Base-by-base conservation (phyloP, 2,888 invertebrate genomes). In the Hesperia comma region DNA sequence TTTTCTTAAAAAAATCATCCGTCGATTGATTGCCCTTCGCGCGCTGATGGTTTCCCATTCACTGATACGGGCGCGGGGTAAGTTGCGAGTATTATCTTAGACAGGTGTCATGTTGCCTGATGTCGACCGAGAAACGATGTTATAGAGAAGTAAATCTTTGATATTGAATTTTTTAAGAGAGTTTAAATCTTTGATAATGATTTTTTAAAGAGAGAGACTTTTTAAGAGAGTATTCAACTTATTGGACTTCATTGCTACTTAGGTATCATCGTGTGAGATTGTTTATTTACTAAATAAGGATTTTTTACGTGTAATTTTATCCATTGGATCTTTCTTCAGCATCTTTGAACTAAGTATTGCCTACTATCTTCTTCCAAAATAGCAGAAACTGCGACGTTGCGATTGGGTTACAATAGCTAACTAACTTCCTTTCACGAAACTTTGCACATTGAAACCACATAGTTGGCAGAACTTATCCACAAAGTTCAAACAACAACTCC, bases 11-110 rank as follows among this genome's bases (percentile, higher is more conserved):
- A n/a, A 57, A 41, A 57, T 57, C 41, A 21, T 7, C 40, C 26
- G n/a, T 21, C 41, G 40, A 57, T 57, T 41, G 21, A 19, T 57
- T 33, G 8, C 55, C 41, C 57, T 19, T 57, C 57, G 19, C 40
- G 41, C 21, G 41, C 10, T 57, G 57, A 57, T 57, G 57, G 57
- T 41, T 57, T 26, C 21, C 40, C 19, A 57, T 57, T 57, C 57
- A 17, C 57, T 57, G 57, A 57, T 57, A 57, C 41, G 57, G 15
- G 26, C n/a, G 41, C 41, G 41, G 26, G 21, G 57, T 21, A 49
- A 49, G 12, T 12, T 10, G 49, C 49, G 41, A 41, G 41, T 26
- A 57, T 57, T 41, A 57, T 41, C 21, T 57, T 41, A 57, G 40
- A 41, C 21, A 26, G 12, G 41, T 57, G 41, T 6, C 12, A 57